Base-by-base conservation (phyloP, 2,888 invertebrate genomes). In the Apeira syringaria region DNA sequence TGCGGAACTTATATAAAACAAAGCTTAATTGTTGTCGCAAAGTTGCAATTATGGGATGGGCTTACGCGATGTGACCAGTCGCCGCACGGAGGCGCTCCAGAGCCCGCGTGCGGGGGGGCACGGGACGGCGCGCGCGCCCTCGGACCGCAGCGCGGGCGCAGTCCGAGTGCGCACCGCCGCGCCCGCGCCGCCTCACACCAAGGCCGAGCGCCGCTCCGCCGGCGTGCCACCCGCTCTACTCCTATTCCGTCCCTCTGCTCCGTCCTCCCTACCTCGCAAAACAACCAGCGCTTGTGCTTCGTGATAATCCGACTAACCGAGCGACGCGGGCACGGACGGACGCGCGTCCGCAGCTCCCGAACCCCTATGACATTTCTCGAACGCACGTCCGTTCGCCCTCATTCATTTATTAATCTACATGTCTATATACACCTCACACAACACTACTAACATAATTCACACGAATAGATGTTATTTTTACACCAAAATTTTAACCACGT, bases 1-100 rank as follows among this genome's bases (percentile, higher is more conserved):
- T 43, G 62, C 77, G 71, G 74, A 79, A 66, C 63, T 67, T 59
- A 62, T 72, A 47, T 6, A 64, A 80, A 86, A 87, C 87, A 85
- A 86, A 88, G 89, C 89, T 89, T 89, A 89, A 89, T 89, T 89
- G 89, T 89, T 89, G 89, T 89, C 87, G 89, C 80, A 80, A 87
- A 74, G 49, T 82, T 82, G 85, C 78, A 84, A 88, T 80, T 59
- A 91, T 91, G 92, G 92, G 92, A 93, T 92, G 92, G 92, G 92
- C 92, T 92, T 92, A 92, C 92, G 92, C 92, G 91, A 93, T 92
- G 92, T 91, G 92, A 92, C 92, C 93, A 92, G 89, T 89, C 91
- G 91, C 92, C 90, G 92, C 92, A 79, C 65, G 73, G 78, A 74
- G 72, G 67, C 75, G 81, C 80, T 67, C 57, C 43, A 68, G 1